Evolutionary conservation across 2,113 vertebrate genomes (phyloP).

Genomic region (Nothocercus nigrocapillus): DNA sequence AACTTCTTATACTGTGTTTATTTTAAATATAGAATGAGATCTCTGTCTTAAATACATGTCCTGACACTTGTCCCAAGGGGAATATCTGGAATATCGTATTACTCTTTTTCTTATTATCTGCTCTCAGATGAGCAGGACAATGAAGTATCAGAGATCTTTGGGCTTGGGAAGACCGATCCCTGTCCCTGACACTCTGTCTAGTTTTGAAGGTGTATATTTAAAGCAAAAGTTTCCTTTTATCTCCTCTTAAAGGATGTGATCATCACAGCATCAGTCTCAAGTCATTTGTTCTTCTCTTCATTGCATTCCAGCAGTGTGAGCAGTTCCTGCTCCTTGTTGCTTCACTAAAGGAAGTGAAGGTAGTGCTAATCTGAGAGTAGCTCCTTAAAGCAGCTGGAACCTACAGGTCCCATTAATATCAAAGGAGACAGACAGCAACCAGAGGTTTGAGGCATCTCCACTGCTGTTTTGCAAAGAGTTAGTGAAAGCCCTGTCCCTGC

Average conservation of each 20-base stretch:
- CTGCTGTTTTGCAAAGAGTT: neutral
- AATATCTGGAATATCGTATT: neutral
- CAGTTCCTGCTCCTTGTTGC: neutral
- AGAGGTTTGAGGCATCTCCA: neutral
- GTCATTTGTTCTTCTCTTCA: neutral
- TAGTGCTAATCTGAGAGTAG: neutral
- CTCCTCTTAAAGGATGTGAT: neutral
- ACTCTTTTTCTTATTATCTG: neutral
- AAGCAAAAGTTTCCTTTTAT: neutral
- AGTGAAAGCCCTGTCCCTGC: neutral
- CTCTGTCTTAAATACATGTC: neutral
- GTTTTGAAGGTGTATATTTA: neutral
- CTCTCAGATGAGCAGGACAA: neutral
- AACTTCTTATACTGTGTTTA: neutral
- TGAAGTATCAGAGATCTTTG: neutral
- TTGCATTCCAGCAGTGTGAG: neutral
- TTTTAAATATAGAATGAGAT: neutral
- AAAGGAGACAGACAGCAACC: neutral
- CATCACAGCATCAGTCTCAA: neutral
- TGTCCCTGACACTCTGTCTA: neutral
- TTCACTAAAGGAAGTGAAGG: neutral
- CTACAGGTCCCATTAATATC: neutral
- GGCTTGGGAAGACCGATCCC: neutral
- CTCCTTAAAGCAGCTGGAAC: neutral
- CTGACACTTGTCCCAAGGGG: rapidly evolving